phyloP scores from a whole-genome alignment of 2,888 invertebrate species.

The Leptinotarsa juncta region DNA sequence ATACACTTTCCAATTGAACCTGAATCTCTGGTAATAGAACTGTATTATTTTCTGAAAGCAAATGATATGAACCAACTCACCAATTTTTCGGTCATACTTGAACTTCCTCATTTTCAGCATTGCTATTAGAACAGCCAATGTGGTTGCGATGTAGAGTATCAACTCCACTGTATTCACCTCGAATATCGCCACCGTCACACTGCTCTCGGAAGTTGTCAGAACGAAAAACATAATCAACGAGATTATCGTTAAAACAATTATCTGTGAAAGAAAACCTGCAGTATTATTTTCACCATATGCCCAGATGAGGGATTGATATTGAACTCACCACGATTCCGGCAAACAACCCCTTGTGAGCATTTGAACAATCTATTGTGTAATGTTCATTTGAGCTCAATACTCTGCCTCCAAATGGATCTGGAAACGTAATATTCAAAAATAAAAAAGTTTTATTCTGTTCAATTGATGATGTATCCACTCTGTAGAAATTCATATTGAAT shows the following conservation, averaged over 20 bases:
- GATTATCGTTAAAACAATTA: slow-evolving; percentile 86
- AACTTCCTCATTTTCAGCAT: slow-evolving; percentile 78
- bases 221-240: slow-evolving; percentile 92
- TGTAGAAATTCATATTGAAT: too few species aligned
- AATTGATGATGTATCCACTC: too few species aligned
- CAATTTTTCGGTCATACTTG: slow-evolving; percentile 69
- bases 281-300: too few species aligned
- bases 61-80: slow-evolving; percentile 24
- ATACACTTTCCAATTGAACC: too few species aligned
- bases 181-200: slow-evolving; percentile 65
- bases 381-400: slow-evolving; percentile 78
- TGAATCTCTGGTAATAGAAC: too few species aligned
- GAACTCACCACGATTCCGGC: slow-evolving; percentile 64
- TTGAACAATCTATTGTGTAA: slow-evolving; percentile 93
- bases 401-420: slow-evolving; percentile 51
- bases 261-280: slow-evolving; percentile 18
- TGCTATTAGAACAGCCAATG: slow-evolving; percentile 65
- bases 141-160: slow-evolving; percentile 76
- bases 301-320: neutral
- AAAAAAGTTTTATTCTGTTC: too few species aligned
- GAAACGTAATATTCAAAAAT: neutral
- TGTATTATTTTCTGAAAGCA: too few species aligned
- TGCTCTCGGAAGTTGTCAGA: slow-evolving; percentile 69
- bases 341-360: slow-evolving; percentile 93
- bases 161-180: slow-evolving; percentile 78